Percentiles rank a stretch among this genome's conserved stretches.
These are phyloP conservation scores for Schlechtendalia chinensis DNA, from an alignment of 1,140 invertebrate species.

Conservation along the genomic window DNA sequence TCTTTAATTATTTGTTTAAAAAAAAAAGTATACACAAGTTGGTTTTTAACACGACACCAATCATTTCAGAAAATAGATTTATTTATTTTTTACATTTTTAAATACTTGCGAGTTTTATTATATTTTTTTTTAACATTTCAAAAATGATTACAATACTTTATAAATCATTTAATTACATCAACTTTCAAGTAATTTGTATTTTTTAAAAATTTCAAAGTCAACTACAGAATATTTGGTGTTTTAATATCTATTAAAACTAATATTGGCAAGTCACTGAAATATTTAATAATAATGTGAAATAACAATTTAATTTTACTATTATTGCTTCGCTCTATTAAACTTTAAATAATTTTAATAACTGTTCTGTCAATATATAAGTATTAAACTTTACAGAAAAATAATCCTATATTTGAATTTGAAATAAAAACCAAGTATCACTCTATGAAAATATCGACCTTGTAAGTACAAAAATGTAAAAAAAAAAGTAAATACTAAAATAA, in stretches of 20 bases:
- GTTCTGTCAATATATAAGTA: too few relatives aligned
- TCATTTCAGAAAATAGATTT: constrained; percentile 10
- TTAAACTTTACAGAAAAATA: background rate
- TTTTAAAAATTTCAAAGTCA: too few relatives aligned
- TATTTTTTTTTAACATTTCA: background rate
- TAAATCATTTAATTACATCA: too few relatives aligned
- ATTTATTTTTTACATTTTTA: background rate
- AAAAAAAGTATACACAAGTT: constrained; percentile 41
- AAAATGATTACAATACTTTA: background rate
- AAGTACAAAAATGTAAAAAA: constrained; percentile 14
- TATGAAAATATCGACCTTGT: constrained; percentile 5
- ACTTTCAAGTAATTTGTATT: too few relatives aligned
- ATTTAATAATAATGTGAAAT: too few relatives aligned
- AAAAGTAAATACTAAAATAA: constrained; percentile 1
- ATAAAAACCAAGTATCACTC: background rate
- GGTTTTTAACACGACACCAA: constrained; percentile 33
- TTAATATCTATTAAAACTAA: too few relatives aligned
- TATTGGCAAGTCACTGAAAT: too few relatives aligned
- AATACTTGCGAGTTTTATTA: constrained; percentile 15
- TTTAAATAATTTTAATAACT: too few relatives aligned
- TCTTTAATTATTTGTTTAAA: constrained; percentile 24
- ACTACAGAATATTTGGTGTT: too few relatives aligned
- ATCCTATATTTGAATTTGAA: background rate
- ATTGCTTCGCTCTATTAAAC: too few relatives aligned
- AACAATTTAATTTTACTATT: too few relatives aligned